Percentiles rank a stretch among this genome's conserved stretches.
phyloP scores from a whole-genome alignment of 2,113 vertebrate species.

The Lonchura striata region DNA sequence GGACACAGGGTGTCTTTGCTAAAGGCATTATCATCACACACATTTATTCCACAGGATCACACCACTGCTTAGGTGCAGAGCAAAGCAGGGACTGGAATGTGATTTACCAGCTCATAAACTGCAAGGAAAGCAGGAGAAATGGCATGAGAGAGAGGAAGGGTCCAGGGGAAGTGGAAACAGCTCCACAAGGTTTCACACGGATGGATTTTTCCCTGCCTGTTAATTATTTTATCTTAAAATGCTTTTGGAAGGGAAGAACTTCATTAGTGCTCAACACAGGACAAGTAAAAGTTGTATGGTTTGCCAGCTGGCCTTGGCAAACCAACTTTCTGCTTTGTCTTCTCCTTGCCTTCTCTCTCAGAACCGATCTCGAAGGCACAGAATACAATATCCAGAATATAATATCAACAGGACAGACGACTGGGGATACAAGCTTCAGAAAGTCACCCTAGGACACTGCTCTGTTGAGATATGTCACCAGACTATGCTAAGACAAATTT shows the following conservation, averaged over 20 bases:
- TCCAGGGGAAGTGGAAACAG: neutral
- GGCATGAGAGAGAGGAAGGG: neutral
- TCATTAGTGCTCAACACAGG: neutral
- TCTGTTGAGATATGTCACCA: no score
- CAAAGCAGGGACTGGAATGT: neutral
- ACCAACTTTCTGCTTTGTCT: no score
- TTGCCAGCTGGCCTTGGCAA: neutral
- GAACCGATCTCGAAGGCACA: no score
- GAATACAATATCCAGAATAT: no score
- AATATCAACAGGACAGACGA: no score
- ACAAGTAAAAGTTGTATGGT: neutral
- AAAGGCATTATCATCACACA: neutral
- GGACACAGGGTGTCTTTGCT: neutral
- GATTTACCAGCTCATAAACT: neutral
- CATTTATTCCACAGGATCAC: neutral
- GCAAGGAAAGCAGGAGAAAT: neutral
- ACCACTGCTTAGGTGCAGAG: neutral
- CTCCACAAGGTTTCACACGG: neutral
- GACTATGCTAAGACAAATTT: no score
- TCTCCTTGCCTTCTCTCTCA: no score
- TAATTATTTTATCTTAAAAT: constrained; percentile 2
- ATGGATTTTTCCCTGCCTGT: neutral
- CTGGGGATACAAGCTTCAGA: no score
- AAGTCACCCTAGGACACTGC: no score
- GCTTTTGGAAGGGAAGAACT: neutral